phyloP scores from a whole-genome alignment of 2,797 vertebrate genomes.

The Sebastes hubbsi region DNA sequence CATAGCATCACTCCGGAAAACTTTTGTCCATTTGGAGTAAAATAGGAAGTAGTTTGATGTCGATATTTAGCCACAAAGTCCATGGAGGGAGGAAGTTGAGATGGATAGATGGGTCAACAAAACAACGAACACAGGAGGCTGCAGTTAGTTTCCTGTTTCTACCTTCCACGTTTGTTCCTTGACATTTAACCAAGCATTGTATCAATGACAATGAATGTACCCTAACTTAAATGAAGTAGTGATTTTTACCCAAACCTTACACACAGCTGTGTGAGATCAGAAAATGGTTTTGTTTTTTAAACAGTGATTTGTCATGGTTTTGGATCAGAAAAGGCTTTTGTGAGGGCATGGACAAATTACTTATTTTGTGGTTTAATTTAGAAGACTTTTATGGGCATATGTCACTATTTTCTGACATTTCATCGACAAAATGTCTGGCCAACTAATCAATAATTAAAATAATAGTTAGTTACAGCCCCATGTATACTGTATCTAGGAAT shows the following conservation, averaged over 20 bases:
- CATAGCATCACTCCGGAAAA: rapidly evolving
- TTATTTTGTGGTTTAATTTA: neutral
- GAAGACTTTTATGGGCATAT: neutral
- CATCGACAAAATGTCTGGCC: neutral
- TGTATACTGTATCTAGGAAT: neutral
- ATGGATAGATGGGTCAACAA: neutral
- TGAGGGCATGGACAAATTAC: neutral
- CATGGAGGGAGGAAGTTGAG: neutral
- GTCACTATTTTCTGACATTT: neutral
- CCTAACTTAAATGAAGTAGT: neutral
- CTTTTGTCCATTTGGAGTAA: neutral
- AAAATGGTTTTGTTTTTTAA: neutral
- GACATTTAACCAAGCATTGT: neutral
- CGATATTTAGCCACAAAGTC: neutral
- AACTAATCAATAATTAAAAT: neutral
- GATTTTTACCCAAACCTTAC: neutral
- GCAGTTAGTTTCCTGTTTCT: neutral
- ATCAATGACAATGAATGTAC: neutral
- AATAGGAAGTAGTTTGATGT: neutral
- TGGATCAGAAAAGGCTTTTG: rapidly evolving
- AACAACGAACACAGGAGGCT: neutral
- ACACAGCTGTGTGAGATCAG: neutral
- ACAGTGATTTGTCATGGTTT: neutral
- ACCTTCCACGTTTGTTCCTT: neutral
- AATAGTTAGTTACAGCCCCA: neutral